A percentile compares a stretch with the other conserved stretches of the same genome.
Evolutionary conservation across 2,797 vertebrate species (phyloP).

Genomic region (Ptychobarbus kaznakovi): DNA sequence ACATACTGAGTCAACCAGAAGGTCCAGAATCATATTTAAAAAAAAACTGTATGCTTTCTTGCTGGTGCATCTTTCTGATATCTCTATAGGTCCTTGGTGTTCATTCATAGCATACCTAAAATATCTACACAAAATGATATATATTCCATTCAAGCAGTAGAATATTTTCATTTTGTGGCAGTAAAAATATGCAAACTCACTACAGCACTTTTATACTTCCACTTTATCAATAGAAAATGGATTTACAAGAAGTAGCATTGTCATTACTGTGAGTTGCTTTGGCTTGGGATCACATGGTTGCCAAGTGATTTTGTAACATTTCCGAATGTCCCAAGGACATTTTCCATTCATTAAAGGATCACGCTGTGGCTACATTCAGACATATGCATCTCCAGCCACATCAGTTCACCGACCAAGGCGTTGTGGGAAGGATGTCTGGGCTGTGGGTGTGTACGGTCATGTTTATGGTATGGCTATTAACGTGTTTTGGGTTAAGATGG

Average conservation of each 20-base stretch:
- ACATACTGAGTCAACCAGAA: neutral
- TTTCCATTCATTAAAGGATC: slow-evolving; percentile 48
- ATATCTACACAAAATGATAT: neutral
- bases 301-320: slow-evolving; percentile 45
- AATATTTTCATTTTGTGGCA: neutral
- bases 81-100: neutral
- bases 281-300: slow-evolving; percentile 11
- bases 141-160: neutral
- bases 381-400: slow-evolving; percentile 63
- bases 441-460: slow-evolving; percentile 33
- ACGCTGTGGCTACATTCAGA: slow-evolving; percentile 60
- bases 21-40: neutral
- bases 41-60: neutral
- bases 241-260: slow-evolving; percentile 10
- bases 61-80: neutral
- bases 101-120: neutral
- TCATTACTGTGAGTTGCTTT: neutral
- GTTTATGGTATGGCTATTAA: slow-evolving; percentile 51
- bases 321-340: slow-evolving; percentile 63
- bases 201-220: neutral
- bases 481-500: slow-evolving; percentile 44
- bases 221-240: neutral
- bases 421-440: slow-evolving; percentile 43
- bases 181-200: neutral
- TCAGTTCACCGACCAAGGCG: slow-evolving; percentile 51